A percentile compares a stretch with the other conserved stretches of the same genome.
phyloP scores from a whole-genome alignment of 1,140 invertebrate species.

The Brachionus manjavacas region DNA sequence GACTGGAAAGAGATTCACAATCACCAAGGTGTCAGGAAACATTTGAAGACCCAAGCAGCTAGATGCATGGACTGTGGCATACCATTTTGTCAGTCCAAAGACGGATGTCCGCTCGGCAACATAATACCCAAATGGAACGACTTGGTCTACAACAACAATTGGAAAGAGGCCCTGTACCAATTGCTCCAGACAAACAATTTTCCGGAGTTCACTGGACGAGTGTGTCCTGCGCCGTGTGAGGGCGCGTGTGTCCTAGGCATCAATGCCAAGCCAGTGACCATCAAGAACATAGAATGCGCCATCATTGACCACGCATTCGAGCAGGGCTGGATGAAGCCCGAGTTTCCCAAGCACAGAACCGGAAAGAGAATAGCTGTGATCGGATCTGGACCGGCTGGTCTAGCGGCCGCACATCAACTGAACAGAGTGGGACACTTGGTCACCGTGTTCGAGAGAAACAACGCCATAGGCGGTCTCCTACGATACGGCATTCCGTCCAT shows the following conservation, averaged over 20 bases:
- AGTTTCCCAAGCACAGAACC: constrained; percentile 69
- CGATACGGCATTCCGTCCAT: constrained; percentile 97
- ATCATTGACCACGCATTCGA: constrained; percentile 98
- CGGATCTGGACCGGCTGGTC: constrained; percentile 86
- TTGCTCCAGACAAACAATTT: constrained; percentile 97
- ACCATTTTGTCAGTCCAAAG: constrained; percentile 93
- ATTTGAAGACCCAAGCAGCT: constrained; percentile 82
- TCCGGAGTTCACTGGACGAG: constrained; percentile 95
- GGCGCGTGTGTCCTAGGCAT: constrained; percentile 80
- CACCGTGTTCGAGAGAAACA: constrained; percentile 92
- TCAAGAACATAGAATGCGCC: constrained; percentile 97
- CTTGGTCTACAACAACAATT: constrained; percentile 85
- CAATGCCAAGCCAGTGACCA: constrained; percentile 89
- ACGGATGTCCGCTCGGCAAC: constrained; percentile 94
- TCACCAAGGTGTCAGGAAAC: constrained; percentile 75
- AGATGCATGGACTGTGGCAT: constrained; percentile 98
- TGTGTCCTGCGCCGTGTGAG: constrained; percentile 97
- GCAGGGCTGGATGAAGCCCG: constrained; percentile 84
- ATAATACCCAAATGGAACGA: constrained; percentile 99
- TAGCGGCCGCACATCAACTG: constrained; percentile 92
- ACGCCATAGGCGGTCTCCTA: constrained; percentile 84
- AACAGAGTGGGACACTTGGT: constrained; percentile 84
- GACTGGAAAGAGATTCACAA: constrained; percentile 98
- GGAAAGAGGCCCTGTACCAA: constrained; percentile 90
- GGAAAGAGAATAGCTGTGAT: constrained; percentile 85